Base-by-base conservation (phyloP, 2,113 vertebrate genomes). In the Scortum barcoo region DNA sequence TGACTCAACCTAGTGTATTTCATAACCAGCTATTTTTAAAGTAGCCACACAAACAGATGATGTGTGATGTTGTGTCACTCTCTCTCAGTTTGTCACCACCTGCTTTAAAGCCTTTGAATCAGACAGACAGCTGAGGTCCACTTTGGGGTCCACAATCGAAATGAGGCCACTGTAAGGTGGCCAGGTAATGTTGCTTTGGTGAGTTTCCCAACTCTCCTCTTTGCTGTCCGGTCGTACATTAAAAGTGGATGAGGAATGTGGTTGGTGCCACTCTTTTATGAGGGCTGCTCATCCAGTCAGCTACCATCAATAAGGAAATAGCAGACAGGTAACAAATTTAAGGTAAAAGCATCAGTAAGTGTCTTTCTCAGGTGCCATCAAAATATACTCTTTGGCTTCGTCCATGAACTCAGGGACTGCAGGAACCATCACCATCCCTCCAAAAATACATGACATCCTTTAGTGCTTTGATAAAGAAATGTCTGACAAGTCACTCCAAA, bases 1-100 rank as follows among this genome's bases (percentile, higher is more conserved):
- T 88, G 84, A 89, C 79, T 89, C 80, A 36, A 36, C 33, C 33
- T 4, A 90, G 50, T 66, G 63, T 56, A 78, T 91, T 90, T 90
- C 71, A 76, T 86, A 91, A 88, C 78, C 77, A 22, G 77, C 73
- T 88, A 80, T 87, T 86, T 84, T 74, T 67, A 82, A 17, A 58
- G 53, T 60, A 36, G 78, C 70, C 5, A 30, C 61, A 76, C 82
- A 83, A 76, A 78, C 63, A 73, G 42, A 63, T 65, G 54, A 81
- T 66, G 67, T 61, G 36, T 76, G 50, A 77, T 76, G 57, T 54
- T 72, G 56, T 66, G 79, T n/a, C n/a, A n/a, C n/a, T n/a, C 53
- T 69, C 19, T 73, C 63, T 72, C 56, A 51, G 46, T 26, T 56
- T 72, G 51, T 70, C 30, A 28, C 40, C 50, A 30, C 53, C 44